Conservation (phyloP, 2,888 invertebrate genomes). For the Calephelis perditalis region DNA sequence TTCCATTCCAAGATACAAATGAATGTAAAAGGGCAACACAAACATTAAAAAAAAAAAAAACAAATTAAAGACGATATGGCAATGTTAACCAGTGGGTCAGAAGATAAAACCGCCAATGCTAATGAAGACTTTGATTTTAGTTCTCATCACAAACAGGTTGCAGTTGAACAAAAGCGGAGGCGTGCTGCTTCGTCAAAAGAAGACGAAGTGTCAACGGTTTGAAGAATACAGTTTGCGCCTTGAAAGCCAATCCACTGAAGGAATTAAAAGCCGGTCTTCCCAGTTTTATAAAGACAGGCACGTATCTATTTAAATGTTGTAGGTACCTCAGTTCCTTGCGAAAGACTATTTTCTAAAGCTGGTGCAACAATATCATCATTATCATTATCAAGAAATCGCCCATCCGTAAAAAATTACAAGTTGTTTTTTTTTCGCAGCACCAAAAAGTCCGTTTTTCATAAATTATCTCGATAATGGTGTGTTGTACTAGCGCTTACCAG, state of each 20-base stretch:
- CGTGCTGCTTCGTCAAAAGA: conserved; percentile 14
- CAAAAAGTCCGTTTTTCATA: no score
- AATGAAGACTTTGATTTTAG: conserved; percentile 35
- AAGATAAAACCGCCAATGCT: conserved; percentile 32
- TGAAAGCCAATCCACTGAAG: conserved; percentile 21
- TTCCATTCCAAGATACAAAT: conserved; percentile 35
- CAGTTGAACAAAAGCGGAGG: conserved; percentile 18
- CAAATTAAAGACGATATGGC: conserved; percentile 25
- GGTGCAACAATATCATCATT: conserved; percentile 32
- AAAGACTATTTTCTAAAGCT: conserved; percentile 26
- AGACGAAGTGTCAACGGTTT: conserved; percentile 13
- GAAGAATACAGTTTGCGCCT: background rate
- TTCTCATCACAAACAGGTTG: conserved; percentile 37
- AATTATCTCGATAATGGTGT: no score
- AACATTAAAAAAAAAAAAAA: conserved; percentile 13
- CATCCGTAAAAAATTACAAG: no score
- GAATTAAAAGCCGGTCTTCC: background rate
- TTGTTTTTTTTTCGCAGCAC: no score
- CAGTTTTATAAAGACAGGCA: no score
- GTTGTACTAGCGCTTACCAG: no score
- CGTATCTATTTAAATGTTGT: background rate
- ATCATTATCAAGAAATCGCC: no score
- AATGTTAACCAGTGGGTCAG: conserved; percentile 29
- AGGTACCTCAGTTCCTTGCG: background rate
- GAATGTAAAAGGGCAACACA: conserved; percentile 34